These are phyloP conservation scores for Onychomys torridus DNA, from an alignment of 2,797 vertebrate genomes.

Conservation along the genomic window DNA sequence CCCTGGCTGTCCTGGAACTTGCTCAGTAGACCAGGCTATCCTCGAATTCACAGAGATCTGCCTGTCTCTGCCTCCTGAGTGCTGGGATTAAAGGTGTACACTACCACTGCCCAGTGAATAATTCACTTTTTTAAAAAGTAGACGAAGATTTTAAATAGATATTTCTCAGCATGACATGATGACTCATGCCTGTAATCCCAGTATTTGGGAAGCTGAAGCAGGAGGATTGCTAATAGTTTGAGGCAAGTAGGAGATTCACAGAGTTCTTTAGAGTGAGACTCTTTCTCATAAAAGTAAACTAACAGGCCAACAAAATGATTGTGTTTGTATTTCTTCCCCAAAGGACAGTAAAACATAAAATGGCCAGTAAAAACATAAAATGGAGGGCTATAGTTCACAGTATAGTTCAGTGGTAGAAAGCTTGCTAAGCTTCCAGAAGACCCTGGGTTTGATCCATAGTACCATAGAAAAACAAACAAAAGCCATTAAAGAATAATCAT, in stretches of 20 bases:
- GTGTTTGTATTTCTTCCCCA: not conserved
- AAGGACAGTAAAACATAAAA: not conserved
- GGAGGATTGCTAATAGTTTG: not conserved
- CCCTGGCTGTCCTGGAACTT: too few relatives aligned
- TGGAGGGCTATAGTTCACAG: not conserved
- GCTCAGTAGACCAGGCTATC: too few relatives aligned
- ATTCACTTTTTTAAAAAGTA: not conserved
- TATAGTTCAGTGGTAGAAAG: not conserved
- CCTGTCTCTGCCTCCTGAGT: too few relatives aligned
- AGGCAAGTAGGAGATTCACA: not conserved
- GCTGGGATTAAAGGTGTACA: too few relatives aligned
- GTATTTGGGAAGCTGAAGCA: not conserved
- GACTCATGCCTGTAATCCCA: not conserved
- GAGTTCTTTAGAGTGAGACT: not conserved
- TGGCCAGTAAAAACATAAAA: not conserved
- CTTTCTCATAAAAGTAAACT: not conserved
- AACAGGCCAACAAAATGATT: not conserved
- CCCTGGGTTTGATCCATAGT: not conserved
- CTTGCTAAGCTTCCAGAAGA: not conserved
- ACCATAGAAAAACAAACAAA: not conserved
- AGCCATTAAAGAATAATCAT: conserved; percentile 24
- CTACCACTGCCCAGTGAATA: too few relatives aligned
- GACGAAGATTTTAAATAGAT: not conserved
- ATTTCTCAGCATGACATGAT: not conserved
- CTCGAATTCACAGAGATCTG: too few relatives aligned